Evolutionary conservation across 2,888 invertebrate genomes (phyloP).

Genomic region (Caradrina clavipalpis): DNA sequence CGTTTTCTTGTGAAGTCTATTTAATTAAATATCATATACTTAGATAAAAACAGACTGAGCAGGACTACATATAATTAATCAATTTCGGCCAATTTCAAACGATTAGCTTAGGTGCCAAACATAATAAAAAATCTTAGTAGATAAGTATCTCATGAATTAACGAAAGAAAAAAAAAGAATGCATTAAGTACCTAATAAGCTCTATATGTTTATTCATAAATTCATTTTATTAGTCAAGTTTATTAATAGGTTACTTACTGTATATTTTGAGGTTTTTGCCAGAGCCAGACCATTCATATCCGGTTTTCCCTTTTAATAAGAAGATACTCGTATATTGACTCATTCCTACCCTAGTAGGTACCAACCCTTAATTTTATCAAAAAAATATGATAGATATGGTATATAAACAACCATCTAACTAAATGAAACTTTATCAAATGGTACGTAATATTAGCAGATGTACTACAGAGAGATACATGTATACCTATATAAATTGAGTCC

Average conservation of each 20-base stretch:
- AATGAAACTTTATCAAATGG: slow-evolving; percentile 3
- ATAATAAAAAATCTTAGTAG: background rate
- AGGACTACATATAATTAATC: background rate
- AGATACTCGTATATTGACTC: background rate
- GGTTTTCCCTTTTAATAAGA: background rate
- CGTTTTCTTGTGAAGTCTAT: background rate
- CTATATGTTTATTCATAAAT: slow-evolving; percentile 1
- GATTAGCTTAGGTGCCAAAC: too few relatives aligned
- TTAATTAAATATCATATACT: background rate
- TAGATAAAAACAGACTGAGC: background rate
- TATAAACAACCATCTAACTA: background rate
- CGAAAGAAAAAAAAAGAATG: background rate
- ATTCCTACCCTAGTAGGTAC: too few relatives aligned
- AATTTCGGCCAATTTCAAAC: background rate
- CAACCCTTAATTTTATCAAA: background rate
- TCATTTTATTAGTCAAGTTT: background rate
- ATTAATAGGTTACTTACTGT: background rate
- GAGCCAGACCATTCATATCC: background rate
- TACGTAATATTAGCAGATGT: slow-evolving; percentile 17
- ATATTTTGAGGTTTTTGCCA: slow-evolving; percentile 3
- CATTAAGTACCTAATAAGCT: background rate
- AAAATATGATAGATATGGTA: background rate
- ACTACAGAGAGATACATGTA: slow-evolving; percentile 10
- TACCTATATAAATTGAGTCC: slow-evolving; percentile 14
- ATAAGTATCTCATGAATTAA: background rate